Evolutionary conservation across 2,113 vertebrate genomes (phyloP), one percentile per base, ranked within the genome.

Genomic region (Gavialis gangeticus): DNA sequence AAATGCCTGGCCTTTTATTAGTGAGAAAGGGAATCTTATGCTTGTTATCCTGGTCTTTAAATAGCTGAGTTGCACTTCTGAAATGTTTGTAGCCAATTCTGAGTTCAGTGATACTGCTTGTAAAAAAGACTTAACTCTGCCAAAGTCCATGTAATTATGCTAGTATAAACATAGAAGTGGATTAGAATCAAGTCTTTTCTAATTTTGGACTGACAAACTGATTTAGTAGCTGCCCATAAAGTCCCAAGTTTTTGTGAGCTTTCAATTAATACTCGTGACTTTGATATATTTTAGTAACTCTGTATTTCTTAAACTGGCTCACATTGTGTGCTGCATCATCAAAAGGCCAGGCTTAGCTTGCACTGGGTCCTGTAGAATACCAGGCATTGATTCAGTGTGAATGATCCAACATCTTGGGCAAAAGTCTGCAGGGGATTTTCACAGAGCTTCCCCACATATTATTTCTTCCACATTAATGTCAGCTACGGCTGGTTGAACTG

Each of bases 21-120:
- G 54, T 1, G 16, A 10, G 46, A 89, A 71, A 30, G 22, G 64
- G 9, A 84, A 83, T 2, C 5, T 3, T 27, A 21, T 15, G 76
- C 54, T 55, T 12, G 27, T 76, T 76, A 79, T 46, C 37, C 90
- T 63, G 21, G 80, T 13, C 14, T 15, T 89, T 69, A 57, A n/a
- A 25, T 89, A 57, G 5, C 6, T 18, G 71, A 0, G 24, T 24
- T 60, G 0, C 84, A 73, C 25, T 56, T 6, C 5, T 66, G 37
- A 63, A 85, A 37, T 2, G 7, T 15, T 37, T 81, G 63, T 24
- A 58, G 4, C 24, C 0, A 1, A 75, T 69, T 73, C 30, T 46
- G n/a, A 88, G 21, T 19, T 88, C 80, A 59, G 0, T 30, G 57
- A 10, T 64, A 69, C 0, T 0, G 0, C 62, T 46, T 55, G n/a